Evolutionary conservation across 2,113 vertebrate species (phyloP).

Genomic region (Coreoperca whiteheadi): DNA sequence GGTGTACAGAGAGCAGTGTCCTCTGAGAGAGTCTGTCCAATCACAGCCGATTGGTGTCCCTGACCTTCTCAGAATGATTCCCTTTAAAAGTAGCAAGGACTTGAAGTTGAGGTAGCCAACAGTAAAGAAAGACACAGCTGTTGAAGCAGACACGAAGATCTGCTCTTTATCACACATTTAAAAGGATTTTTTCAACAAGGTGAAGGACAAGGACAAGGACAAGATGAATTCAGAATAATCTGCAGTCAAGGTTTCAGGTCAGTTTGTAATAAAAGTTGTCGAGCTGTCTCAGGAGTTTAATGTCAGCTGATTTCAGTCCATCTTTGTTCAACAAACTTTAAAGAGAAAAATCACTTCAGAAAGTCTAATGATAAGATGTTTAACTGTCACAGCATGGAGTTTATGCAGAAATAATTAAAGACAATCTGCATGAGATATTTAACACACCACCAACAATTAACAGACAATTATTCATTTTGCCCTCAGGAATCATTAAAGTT

Average conservation of each 20-base stretch:
- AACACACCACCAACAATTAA: slow-evolving; percentile 45
- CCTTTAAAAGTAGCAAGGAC: not conserved
- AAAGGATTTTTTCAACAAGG: not conserved
- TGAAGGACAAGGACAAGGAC: no score
- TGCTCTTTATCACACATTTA: not conserved
- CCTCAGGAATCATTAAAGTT: slow-evolving; percentile 57
- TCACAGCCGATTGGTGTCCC: not conserved
- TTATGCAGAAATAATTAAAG: slow-evolving; percentile 29
- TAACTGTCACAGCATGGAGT: slow-evolving; percentile 11
- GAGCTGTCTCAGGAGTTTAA: not conserved
- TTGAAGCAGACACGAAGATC: not conserved
- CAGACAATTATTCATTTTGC: slow-evolving; percentile 53
- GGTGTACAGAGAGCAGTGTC: not conserved
- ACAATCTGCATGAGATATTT: slow-evolving; percentile 28
- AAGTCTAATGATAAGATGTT: slow-evolving; percentile 27
- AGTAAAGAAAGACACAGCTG: not conserved
- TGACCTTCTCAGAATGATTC: not conserved
- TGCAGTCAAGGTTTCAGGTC: not conserved
- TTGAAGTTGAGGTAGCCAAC: not conserved
- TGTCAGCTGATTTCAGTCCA: not conserved
- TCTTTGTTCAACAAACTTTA: slow-evolving; percentile 11
- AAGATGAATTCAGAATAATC: not conserved
- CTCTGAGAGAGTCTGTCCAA: not conserved
- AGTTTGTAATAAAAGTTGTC: not conserved
- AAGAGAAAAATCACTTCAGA: not conserved